Conservation (phyloP, 1,140 invertebrate genomes). For the Steinernema feltiae region DNA sequence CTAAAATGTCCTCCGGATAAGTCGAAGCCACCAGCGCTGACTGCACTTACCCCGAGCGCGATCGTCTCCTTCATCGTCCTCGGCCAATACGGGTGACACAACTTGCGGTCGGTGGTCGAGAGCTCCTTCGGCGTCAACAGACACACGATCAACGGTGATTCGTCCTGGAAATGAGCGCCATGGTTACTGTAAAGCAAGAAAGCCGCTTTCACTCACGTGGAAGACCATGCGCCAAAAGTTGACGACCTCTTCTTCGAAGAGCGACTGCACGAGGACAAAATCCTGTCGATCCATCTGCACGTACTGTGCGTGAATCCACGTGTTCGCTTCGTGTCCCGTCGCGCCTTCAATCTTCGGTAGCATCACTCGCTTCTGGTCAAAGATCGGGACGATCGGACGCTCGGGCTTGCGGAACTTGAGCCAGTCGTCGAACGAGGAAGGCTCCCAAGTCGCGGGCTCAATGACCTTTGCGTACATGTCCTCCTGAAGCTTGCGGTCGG, state of each 20-base stretch:
- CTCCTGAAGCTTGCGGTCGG: background rate
- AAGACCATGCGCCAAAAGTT: background rate
- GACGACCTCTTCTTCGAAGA: constrained; percentile 11
- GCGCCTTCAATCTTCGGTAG: constrained; percentile 1
- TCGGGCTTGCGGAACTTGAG: background rate
- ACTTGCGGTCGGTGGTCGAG: background rate
- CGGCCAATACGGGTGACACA: background rate
- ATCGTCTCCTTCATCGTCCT: background rate
- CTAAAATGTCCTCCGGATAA: no score
- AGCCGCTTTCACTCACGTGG: background rate
- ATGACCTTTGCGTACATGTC: constrained; percentile 2
- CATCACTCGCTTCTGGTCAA: background rate
- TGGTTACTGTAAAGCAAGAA: background rate
- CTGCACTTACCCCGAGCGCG: background rate
- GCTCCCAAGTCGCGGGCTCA: background rate
- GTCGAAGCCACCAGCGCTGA: no score
- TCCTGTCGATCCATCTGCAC: constrained; percentile 7
- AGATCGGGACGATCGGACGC: background rate
- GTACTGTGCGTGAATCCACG: constrained; percentile 3
- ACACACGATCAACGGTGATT: background rate
- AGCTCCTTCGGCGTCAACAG: background rate
- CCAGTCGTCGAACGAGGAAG: background rate
- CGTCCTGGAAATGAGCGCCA: background rate
- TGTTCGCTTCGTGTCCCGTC: background rate
- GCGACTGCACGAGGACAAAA: background rate